Conservation (phyloP, 2,797 vertebrate species). For the Cynopterus sphinx region DNA sequence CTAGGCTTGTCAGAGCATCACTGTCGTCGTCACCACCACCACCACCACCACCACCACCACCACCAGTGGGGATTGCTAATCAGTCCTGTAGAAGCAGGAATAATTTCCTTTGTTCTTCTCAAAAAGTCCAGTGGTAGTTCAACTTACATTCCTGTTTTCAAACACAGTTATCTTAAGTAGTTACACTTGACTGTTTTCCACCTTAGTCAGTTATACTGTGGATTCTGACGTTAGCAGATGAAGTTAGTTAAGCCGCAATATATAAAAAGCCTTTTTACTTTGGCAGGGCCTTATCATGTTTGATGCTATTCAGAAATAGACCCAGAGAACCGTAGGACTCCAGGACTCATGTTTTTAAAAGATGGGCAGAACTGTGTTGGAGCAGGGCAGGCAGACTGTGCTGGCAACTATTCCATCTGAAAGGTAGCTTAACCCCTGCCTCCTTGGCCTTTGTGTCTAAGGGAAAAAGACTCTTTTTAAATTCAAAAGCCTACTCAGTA, state of each 20-base stretch:
- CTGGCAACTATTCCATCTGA: slow-evolving; percentile 18
- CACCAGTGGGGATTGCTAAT: background rate
- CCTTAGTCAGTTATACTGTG: background rate
- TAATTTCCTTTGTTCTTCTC: background rate
- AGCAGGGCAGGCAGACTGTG: slow-evolving; percentile 27
- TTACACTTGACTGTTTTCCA: background rate
- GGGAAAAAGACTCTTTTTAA: slow-evolving; percentile 65
- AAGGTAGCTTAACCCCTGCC: slow-evolving; percentile 69
- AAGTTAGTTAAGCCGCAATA: background rate
- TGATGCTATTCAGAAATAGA: background rate
- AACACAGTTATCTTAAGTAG: background rate
- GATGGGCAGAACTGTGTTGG: background rate
- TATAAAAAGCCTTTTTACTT: background rate
- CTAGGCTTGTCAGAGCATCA: no score
- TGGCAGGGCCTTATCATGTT: background rate
- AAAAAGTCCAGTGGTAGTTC: background rate
- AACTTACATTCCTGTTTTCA: background rate
- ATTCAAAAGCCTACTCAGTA: slow-evolving; percentile 66
- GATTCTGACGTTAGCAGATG: background rate
- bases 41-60: background rate
- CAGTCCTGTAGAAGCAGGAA: background rate
- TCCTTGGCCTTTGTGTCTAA: slow-evolving; percentile 69
- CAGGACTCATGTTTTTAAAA: background rate
- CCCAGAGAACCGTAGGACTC: background rate
- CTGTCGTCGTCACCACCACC: background rate